Conservation (phyloP, 2,113 vertebrate species). For the Gavialis gangeticus region DNA sequence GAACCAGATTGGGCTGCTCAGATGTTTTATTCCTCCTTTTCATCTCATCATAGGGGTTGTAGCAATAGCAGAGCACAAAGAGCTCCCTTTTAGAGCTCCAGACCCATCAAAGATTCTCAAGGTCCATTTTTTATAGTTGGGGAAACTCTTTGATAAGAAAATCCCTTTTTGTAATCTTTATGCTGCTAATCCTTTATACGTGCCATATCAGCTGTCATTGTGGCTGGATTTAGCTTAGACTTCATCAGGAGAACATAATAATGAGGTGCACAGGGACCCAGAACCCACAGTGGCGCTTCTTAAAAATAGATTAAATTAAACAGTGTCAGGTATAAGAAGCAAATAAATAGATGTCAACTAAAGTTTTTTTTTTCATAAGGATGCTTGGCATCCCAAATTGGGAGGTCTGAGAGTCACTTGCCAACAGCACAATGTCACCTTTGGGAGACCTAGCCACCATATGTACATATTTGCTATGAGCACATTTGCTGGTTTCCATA, state of each 20-base stretch:
- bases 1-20: slow-evolving; percentile 31
- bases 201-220: background rate
- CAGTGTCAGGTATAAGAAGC: rapidly evolving
- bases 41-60: slow-evolving; percentile 18
- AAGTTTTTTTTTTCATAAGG: background rate
- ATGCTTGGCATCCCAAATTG: background rate
- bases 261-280: background rate
- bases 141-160: slow-evolving; percentile 23
- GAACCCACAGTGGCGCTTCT: background rate
- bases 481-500: background rate
- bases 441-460: background rate
- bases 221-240: background rate
- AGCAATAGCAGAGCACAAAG: slow-evolving; percentile 14
- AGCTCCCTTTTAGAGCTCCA: slow-evolving; percentile 35
- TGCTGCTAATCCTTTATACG: background rate
- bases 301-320: background rate
- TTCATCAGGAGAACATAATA: background rate
- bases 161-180: slow-evolving; percentile 10
- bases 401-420: background rate
- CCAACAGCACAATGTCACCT: background rate
- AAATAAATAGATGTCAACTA: background rate
- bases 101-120: slow-evolving; percentile 7
- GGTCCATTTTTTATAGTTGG: background rate
- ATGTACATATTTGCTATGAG: background rate
- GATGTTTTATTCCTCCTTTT: slow-evolving; percentile 49